A percentile compares a stretch with the other conserved stretches of the same genome.
phyloP scores from a whole-genome alignment of 2,797 vertebrate genomes.

The Salmo trutta region DNA sequence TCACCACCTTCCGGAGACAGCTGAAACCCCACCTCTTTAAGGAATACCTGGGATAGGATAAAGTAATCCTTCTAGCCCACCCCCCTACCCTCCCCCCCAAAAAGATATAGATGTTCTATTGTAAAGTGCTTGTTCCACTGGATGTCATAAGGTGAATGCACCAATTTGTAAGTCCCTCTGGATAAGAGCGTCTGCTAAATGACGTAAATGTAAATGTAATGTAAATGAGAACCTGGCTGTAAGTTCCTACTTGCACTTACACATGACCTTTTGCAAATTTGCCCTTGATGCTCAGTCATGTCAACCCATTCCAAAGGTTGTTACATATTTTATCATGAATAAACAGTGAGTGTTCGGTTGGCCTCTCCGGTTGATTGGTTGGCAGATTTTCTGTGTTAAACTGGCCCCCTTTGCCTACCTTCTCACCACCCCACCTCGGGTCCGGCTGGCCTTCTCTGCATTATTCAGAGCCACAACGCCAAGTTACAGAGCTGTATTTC shows the following conservation, averaged over 20 bases:
- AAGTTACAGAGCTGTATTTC: background rate
- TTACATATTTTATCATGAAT: background rate
- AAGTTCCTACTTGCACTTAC: background rate
- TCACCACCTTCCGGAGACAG: too few relatives aligned
- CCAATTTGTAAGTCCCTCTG: too few relatives aligned
- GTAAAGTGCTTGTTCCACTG: too few relatives aligned
- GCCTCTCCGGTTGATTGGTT: background rate
- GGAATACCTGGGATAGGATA: too few relatives aligned
- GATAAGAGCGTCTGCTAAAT: too few relatives aligned
- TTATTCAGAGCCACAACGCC: conserved; percentile 23
- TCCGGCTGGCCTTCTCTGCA: conserved; percentile 15
- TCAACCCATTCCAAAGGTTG: background rate
- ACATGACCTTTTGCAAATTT: background rate
- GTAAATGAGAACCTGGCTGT: background rate
- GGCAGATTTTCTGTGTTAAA: background rate
- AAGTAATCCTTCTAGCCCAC: too few relatives aligned
- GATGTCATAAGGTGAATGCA: too few relatives aligned
- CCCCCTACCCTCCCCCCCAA: too few relatives aligned
- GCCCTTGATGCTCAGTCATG: background rate
- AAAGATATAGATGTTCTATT: too few relatives aligned
- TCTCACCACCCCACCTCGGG: conserved; percentile 34
- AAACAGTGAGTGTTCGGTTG: background rate
- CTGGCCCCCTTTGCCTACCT: background rate
- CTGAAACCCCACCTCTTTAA: too few relatives aligned
- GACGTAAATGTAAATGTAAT: too few relatives aligned